phyloP scores from a whole-genome alignment of 2,888 invertebrate species.

The Pantelozetes paolii region DNA sequence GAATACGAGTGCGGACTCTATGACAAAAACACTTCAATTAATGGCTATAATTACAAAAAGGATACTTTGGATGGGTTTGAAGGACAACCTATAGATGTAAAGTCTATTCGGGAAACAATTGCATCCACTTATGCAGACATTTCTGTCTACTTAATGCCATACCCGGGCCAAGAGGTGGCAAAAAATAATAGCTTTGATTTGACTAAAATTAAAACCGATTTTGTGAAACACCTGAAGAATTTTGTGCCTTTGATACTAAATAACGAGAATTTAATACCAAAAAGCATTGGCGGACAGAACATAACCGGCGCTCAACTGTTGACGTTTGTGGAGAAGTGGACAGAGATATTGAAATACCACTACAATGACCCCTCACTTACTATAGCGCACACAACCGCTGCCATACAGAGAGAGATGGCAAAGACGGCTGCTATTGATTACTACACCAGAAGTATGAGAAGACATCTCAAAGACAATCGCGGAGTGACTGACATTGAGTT shows the following conservation, averaged over 20 bases:
- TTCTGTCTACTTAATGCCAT: constrained; percentile 94
- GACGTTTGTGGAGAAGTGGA: no score
- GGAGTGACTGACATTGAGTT: no score
- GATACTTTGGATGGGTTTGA: constrained; percentile 68
- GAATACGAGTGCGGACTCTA: constrained; percentile 69
- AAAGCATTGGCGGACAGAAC: constrained; percentile 89
- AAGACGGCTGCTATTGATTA: background rate
- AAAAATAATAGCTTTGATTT: constrained; percentile 96
- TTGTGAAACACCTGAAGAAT: constrained; percentile 77
- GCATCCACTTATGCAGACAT: constrained; percentile 91
- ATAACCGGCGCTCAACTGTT: constrained; percentile 63
- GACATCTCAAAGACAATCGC: no score
- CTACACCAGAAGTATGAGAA: background rate
- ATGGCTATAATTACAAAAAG: constrained; percentile 80
- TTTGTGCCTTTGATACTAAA: constrained; percentile 84
- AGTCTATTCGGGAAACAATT: constrained; percentile 85
- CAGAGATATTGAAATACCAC: no score
- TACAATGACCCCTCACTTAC: background rate
- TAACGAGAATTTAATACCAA: constrained; percentile 84
- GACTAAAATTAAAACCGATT: constrained; percentile 84
- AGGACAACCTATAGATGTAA: constrained; percentile 62
- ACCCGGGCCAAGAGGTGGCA: constrained; percentile 94
- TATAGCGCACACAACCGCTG: background rate
- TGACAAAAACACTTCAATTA: constrained; percentile 55
- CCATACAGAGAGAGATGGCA: background rate